Conservation (phyloP, 37 sponge, comb jelly and placozoan genomes). For the Theonella swinhoei region DNA sequence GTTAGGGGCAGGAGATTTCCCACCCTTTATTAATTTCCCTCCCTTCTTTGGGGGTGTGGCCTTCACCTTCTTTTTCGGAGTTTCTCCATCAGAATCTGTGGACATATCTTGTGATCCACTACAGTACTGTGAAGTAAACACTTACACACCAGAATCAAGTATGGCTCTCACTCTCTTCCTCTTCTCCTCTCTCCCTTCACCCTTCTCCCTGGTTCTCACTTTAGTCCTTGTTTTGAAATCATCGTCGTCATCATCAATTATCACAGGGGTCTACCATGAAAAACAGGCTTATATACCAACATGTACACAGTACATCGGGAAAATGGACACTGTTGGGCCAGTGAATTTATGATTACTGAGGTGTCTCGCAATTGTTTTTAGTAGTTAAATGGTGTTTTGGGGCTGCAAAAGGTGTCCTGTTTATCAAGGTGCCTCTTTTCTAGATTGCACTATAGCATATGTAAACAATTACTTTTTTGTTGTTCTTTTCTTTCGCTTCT, state of each 20-base stretch:
- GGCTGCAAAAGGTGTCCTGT: too few species aligned
- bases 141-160: slow-evolving; percentile 19
- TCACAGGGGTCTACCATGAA: slow-evolving; percentile 22
- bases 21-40: not conserved
- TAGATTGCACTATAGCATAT: too few species aligned
- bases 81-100: slow-evolving; percentile 36
- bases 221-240: slow-evolving; percentile 14
- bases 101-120: not conserved
- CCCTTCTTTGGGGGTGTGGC: not conserved
- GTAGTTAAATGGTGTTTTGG: too few species aligned
- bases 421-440: too few species aligned
- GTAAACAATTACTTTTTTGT: not conserved
- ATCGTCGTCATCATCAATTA: slow-evolving; percentile 42
- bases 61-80: not conserved
- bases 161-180: not conserved
- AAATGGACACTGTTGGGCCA: too few species aligned
- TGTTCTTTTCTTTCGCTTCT: not conserved
- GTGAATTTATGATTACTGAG: too few species aligned
- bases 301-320: too few species aligned
- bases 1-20: not conserved
- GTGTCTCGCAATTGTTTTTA: too few species aligned
- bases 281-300: not conserved
- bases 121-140: not conserved
- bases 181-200: not conserved
- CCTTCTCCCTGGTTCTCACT: not conserved